A percentile compares a stretch with the other conserved stretches of the same genome.
Conservation (phyloP, 53 echinoderm and acorn worm genomes). For the Henricia sp. region DNA sequence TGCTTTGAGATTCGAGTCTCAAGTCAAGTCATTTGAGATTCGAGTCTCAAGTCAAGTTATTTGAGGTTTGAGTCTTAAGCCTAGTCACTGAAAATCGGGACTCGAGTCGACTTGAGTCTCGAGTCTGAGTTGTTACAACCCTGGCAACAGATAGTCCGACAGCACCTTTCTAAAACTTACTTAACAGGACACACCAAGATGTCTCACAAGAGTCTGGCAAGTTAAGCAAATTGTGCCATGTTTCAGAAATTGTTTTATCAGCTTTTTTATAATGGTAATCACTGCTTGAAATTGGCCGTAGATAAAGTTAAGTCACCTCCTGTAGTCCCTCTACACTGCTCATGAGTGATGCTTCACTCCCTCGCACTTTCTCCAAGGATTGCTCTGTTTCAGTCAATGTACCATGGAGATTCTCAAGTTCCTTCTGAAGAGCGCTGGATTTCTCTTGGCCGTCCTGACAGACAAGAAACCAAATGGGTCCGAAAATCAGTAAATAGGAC, state of each 20-base stretch:
- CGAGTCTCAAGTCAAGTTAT: neutral
- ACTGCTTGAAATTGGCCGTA: neutral
- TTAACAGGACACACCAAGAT: too few relatives aligned
- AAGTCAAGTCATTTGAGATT: too few relatives aligned
- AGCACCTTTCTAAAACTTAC: too few relatives aligned
- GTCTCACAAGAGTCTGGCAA: too few relatives aligned
- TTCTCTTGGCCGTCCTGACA: constrained; percentile 85
- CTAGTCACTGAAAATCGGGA: too few relatives aligned
- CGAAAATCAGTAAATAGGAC: too few relatives aligned
- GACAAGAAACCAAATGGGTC: neutral
- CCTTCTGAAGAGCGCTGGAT: constrained; percentile 76
- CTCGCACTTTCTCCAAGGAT: constrained; percentile 80
- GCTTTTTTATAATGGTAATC: neutral
- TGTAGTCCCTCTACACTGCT: constrained; percentile 88
- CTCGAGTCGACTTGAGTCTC: too few relatives aligned
- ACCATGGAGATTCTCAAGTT: constrained; percentile 81
- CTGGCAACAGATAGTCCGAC: too few relatives aligned
- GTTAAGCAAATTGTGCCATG: neutral
- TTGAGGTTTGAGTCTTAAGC: neutral
- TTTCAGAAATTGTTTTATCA: too few relatives aligned
- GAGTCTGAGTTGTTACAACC: too few relatives aligned
- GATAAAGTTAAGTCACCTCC: constrained; percentile 61
- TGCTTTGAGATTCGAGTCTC: too few relatives aligned
- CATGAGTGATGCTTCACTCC: constrained; percentile 89
- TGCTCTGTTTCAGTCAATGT: constrained; percentile 77